Evolutionary conservation across 2,113 vertebrate genomes (phyloP).

Genomic region (Apodemus speciosus): DNA sequence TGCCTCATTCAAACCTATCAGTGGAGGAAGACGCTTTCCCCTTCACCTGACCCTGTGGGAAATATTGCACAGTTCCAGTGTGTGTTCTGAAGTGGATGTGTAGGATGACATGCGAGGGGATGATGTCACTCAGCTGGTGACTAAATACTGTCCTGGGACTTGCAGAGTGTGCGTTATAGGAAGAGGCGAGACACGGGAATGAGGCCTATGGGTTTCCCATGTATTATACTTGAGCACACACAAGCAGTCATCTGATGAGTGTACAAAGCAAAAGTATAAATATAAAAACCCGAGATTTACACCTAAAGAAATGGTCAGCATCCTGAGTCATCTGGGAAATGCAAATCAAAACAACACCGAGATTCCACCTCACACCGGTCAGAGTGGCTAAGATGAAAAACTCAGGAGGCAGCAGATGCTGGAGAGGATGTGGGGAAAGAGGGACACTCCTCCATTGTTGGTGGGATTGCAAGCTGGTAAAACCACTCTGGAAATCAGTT

Average conservation of each 20-base stretch:
- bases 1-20: conserved; percentile 70
- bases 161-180: conserved; percentile 66
- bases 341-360: too few species aligned
- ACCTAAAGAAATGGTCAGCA: too few species aligned
- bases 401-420: too few species aligned
- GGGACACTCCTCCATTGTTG: too few species aligned
- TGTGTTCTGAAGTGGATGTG: conserved; percentile 34
- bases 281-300: conserved; percentile 23
- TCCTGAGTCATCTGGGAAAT: too few species aligned
- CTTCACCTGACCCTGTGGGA: conserved; percentile 71
- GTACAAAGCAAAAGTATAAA: not conserved
- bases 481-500: too few species aligned
- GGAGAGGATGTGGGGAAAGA: too few species aligned
- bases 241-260: not conserved
- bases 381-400: too few species aligned
- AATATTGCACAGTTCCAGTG: conserved; percentile 49
- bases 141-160: conserved; percentile 74
- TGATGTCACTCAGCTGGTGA: conserved; percentile 73
- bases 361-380: too few species aligned
- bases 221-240: not conserved
- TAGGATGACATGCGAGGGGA: conserved; percentile 65
- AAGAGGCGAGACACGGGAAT: conserved; percentile 27
- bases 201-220: not conserved
- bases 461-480: too few species aligned
- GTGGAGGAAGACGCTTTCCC: conserved; percentile 48